A percentile compares a stretch with the other conserved stretches of the same genome.
Conservation (phyloP, 2,888 invertebrate species). For the Stenoptilia bipunctidactyla region DNA sequence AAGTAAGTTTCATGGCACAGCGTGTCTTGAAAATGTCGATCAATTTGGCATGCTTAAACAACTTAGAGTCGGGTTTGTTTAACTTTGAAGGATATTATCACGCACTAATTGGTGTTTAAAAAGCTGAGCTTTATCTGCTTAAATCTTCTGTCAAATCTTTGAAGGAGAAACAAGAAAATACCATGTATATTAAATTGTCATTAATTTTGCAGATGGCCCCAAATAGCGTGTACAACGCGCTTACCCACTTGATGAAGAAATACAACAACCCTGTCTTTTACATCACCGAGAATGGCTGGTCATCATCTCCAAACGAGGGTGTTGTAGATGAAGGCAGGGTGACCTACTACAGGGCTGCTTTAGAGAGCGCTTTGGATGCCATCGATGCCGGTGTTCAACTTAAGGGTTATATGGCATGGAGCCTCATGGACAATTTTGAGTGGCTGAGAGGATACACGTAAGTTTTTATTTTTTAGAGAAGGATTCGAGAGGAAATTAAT, state of each 20-base stretch:
- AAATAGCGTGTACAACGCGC: conserved; percentile 65
- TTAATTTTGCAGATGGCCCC: conserved; percentile 64
- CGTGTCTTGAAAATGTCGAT: no score
- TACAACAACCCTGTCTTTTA: conserved; percentile 63
- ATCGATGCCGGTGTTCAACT: conserved; percentile 56
- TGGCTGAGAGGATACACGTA: conserved; percentile 71
- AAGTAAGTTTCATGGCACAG: no score
- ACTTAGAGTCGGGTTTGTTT: no score
- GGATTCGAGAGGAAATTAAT: no score
- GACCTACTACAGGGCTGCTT: conserved; percentile 46
- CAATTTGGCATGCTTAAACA: no score
- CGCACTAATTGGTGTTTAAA: no score
- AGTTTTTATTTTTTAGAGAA: conserved; percentile 25
- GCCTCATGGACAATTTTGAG: conserved; percentile 76
- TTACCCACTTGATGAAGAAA: conserved; percentile 55
- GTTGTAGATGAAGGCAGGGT: conserved; percentile 43
- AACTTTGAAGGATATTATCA: no score
- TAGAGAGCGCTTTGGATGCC: conserved; percentile 46
- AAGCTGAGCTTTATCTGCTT: no score
- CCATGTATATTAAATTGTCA: no score
- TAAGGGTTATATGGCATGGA: conserved; percentile 73
- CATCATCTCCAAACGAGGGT: conserved; percentile 24
- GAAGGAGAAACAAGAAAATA: no score
- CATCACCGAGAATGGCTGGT: conserved; percentile 69
- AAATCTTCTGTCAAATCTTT: no score